Conservation (phyloP, 2,113 vertebrate genomes). For the Nothoprocta pentlandii region DNA sequence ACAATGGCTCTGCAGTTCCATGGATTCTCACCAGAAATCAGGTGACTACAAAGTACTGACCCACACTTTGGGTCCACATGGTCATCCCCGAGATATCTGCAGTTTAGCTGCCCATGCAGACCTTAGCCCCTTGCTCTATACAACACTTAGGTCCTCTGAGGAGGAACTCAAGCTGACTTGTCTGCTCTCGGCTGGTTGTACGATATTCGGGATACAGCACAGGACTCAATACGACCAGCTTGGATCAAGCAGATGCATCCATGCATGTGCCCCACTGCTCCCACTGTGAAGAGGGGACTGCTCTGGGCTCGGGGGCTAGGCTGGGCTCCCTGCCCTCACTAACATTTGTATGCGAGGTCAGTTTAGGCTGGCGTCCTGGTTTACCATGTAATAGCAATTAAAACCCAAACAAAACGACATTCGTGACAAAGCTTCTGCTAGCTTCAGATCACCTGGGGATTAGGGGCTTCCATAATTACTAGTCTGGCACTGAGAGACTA, state of each 20-base stretch:
- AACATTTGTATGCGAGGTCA: neutral
- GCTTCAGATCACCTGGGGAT: neutral
- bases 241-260: neutral
- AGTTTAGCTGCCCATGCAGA: neutral
- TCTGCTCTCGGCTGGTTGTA: neutral
- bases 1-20: neutral
- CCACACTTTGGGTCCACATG: neutral
- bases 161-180: neutral
- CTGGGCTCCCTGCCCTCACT: neutral
- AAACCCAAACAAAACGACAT: neutral
- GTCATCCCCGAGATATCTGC: neutral
- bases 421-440: neutral
- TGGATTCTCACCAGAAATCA: neutral
- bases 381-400: neutral
- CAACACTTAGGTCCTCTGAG: neutral
- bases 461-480: neutral
- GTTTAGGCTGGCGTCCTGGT: neutral
- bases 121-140: neutral
- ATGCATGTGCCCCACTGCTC: neutral
- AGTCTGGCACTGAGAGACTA: neutral
- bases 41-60: neutral
- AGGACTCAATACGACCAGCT: neutral
- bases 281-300: neutral
- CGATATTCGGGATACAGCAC: neutral
- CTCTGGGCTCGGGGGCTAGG: fast-evolving